Evolutionary conservation across 2,113 vertebrate species (phyloP), one percentile per base, ranked within the genome.

Genomic region (Himantopus leucocephalus): DNA sequence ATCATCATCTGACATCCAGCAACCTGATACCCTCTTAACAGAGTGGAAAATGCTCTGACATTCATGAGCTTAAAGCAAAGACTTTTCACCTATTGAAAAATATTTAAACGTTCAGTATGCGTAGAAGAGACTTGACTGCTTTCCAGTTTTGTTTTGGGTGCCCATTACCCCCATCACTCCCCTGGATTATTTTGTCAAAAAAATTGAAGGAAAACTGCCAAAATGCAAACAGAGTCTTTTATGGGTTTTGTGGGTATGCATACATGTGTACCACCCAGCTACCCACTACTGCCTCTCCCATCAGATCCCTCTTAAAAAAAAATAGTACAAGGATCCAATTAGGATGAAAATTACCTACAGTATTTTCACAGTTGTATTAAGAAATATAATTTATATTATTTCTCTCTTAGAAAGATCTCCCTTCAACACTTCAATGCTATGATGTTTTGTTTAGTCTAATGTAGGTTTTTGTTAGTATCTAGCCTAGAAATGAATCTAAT

Each of bases 381-480:
- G 71, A 82, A 95, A 84, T 75, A 56, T 17, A 80, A 64, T 74
- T 86, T 74, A 56, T 95, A 7, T 77, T 91, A 89, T 93, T 94
- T 82, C 34, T 81, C 92, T 91, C 66, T 96, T 76, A 84, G 78
- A 96, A 97, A 94, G 66, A 55, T 90, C 71, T 93, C 74, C 70
- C 88, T 94, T 91, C 87, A 81, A 29, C 71, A 71, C 87, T 96
- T 97, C 74, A 93, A 48, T 95, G 76, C 85, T 89, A 56, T 94
- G 91, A 93, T 90, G 50, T 96, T 96, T 96, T 98, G 96, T 98
- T 98, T 98, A 98, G 97, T 98, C 97, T 98, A 94, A 96, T 71
- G 88, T 32, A 90, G 92, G 68, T 47, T 96, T 97, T 94, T 97
- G 95, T 97, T 97, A 96, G 93, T 95, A 88, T 96, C 89, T 94